Conservation (phyloP, 2,113 vertebrate species). For the Excalfactoria chinensis region DNA sequence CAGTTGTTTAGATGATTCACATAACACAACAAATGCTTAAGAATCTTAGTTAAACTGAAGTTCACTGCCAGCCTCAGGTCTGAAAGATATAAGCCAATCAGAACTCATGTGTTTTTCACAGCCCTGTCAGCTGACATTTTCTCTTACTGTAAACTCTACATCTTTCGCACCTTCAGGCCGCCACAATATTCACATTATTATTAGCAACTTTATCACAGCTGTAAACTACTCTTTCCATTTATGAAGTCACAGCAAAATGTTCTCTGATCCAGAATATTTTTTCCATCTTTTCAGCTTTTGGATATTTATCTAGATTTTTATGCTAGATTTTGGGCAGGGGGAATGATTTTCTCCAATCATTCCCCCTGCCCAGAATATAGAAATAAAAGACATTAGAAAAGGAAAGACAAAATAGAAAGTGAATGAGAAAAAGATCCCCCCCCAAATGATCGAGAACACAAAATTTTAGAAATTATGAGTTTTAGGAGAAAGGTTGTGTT, state of each 20-base stretch:
- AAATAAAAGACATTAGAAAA: not conserved
- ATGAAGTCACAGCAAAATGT: not conserved
- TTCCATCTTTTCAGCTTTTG: not conserved
- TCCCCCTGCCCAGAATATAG: not conserved
- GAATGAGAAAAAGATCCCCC: not conserved
- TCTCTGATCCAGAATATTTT: not conserved
- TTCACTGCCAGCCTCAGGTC: slow-evolving; percentile 19
- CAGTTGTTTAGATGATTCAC: slow-evolving; percentile 56
- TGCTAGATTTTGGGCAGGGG: not conserved
- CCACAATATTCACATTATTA: not conserved
- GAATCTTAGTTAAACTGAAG: not conserved
- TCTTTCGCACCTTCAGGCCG: not conserved
- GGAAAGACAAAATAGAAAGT: not conserved
- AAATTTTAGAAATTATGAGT: slow-evolving; percentile 9
- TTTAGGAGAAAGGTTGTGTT: not conserved
- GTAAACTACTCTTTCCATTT: not conserved
- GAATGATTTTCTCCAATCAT: not conserved
- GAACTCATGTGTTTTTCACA: not conserved
- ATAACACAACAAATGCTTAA: slow-evolving; percentile 27
- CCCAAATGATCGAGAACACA: not conserved
- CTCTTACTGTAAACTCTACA: not conserved
- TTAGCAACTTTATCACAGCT: not conserved
- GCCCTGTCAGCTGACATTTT: not conserved
- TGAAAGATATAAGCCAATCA: not conserved
- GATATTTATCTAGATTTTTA: not conserved